Percentiles rank a stretch among this genome's conserved stretches.
These are phyloP conservation scores for Chrysina gloriosa DNA, from an alignment of 2,888 invertebrate genomes.

Conservation along the genomic window DNA sequence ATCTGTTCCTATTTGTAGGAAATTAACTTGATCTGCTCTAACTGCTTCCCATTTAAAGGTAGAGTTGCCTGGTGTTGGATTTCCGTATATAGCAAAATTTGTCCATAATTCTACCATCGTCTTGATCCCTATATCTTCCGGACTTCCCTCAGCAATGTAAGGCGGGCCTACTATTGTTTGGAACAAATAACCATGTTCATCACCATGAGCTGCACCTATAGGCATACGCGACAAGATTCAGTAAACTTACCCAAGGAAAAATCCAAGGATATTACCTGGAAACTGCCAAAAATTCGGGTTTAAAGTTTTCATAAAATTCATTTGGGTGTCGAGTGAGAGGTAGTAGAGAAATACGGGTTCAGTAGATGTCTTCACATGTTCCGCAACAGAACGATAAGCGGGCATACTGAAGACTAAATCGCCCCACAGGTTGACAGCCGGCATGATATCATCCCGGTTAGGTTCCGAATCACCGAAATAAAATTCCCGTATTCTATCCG, in stretches of 20 bases:
- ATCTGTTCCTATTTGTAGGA: slow-evolving; percentile 54
- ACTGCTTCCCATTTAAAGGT: slow-evolving; percentile 52
- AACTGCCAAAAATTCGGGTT: background rate
- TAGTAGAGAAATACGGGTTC: slow-evolving; percentile 38
- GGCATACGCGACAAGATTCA: background rate
- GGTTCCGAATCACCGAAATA: slow-evolving; percentile 39
- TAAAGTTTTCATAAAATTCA: slow-evolving; percentile 16
- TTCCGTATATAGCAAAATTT: slow-evolving; percentile 54
- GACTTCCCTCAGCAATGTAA: slow-evolving; percentile 41
- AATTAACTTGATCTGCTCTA: slow-evolving; percentile 49
- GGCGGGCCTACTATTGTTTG: slow-evolving; percentile 16
- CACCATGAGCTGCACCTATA: slow-evolving; percentile 32
- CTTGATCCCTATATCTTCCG: slow-evolving; percentile 48
- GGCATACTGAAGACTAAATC: slow-evolving; percentile 16
- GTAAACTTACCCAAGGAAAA: background rate
- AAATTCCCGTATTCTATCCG: slow-evolving; percentile 34
- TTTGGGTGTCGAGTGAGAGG: slow-evolving; percentile 25
- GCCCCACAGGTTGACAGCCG: slow-evolving; percentile 1
- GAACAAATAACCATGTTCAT: slow-evolving; percentile 33
- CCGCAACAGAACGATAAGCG: slow-evolving; percentile 17
- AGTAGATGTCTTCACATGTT: slow-evolving; percentile 13
- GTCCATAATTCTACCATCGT: slow-evolving; percentile 54
- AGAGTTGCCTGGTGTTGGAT: slow-evolving; percentile 49
- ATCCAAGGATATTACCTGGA: slow-evolving; percentile 10
- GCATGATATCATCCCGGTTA: slow-evolving; percentile 20